Evolutionary conservation across 2,888 invertebrate genomes (phyloP).

Genomic region (Microchrysa polita): DNA sequence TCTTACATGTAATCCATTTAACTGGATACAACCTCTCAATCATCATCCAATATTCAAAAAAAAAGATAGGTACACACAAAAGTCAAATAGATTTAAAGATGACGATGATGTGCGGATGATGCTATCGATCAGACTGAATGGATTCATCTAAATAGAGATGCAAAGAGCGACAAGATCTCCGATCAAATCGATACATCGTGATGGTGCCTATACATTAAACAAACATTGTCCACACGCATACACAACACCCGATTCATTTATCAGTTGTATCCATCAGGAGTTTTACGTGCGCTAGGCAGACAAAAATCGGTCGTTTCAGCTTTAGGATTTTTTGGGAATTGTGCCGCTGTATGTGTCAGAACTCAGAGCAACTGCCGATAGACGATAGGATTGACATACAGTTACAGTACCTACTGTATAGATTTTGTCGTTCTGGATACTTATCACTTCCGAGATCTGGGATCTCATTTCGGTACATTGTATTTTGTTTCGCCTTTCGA

Average conservation of each 20-base stretch:
- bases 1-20: slow-evolving; percentile 38
- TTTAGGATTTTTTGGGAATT: no score
- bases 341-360: no score
- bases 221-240: slow-evolving; percentile 25
- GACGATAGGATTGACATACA: no score
- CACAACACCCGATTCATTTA: slow-evolving; percentile 26
- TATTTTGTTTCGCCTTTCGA: no score
- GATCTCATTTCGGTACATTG: no score
- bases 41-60: slow-evolving; percentile 39
- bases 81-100: neutral
- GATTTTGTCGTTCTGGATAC: no score
- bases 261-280: slow-evolving; percentile 24
- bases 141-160: neutral
- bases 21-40: slow-evolving; percentile 40
- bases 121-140: neutral
- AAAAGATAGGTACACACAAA: slow-evolving; percentile 28
- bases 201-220: slow-evolving; percentile 41
- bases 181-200: slow-evolving; percentile 24
- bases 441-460: no score
- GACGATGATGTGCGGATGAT: neutral
- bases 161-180: slow-evolving; percentile 30
- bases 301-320: no score
- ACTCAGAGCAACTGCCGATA: no score
- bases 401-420: no score
- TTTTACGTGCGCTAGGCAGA: neutral